Percentiles rank a stretch among this genome's conserved stretches.
Evolutionary conservation across 2,888 invertebrate species (phyloP).

Genomic region (Xestia ashworthii): DNA sequence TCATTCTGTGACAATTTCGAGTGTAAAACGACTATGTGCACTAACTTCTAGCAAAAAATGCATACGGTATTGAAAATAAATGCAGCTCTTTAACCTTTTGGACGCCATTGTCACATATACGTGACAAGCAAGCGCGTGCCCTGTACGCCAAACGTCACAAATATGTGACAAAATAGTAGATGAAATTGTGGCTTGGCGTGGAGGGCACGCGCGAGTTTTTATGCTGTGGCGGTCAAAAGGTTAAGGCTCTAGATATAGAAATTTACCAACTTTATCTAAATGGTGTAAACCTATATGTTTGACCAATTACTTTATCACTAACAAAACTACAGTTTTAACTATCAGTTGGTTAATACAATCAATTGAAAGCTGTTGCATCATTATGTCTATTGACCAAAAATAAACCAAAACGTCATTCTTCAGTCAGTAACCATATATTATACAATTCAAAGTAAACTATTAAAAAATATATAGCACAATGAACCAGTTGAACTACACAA

Average conservation of each 20-base stretch:
- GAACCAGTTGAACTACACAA: slow-evolving; percentile 21
- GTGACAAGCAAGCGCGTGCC: too few relatives aligned
- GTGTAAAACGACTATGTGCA: slow-evolving; percentile 24
- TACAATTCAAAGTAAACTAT: slow-evolving; percentile 8
- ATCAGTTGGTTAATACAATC: slow-evolving; percentile 4
- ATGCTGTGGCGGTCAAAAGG: too few relatives aligned
- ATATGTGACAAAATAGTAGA: too few relatives aligned
- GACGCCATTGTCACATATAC: too few relatives aligned
- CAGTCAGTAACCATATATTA: slow-evolving; percentile 5
- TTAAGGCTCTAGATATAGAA: slow-evolving; percentile 7
- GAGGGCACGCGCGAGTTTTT: too few relatives aligned
- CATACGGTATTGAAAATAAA: slow-evolving; percentile 28
- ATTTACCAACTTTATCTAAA: slow-evolving; percentile 9
- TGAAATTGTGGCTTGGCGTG: too few relatives aligned
- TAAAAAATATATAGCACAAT: slow-evolving; percentile 19
- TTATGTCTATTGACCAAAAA: slow-evolving; percentile 12
- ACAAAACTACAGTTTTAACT: slow-evolving; percentile 50
- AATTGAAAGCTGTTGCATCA: slow-evolving; percentile 8
- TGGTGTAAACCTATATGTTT: slow-evolving; percentile 13
- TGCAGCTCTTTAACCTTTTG: slow-evolving; percentile 4
- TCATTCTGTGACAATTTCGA: slow-evolving; percentile 37
- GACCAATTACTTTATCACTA: slow-evolving; percentile 28
- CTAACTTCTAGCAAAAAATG: slow-evolving; percentile 46
- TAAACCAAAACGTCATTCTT: slow-evolving; percentile 11
- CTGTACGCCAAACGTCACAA: too few relatives aligned